Evolutionary conservation across 2,797 vertebrate species (phyloP).

Genomic region (Tarsius wallacei): DNA sequence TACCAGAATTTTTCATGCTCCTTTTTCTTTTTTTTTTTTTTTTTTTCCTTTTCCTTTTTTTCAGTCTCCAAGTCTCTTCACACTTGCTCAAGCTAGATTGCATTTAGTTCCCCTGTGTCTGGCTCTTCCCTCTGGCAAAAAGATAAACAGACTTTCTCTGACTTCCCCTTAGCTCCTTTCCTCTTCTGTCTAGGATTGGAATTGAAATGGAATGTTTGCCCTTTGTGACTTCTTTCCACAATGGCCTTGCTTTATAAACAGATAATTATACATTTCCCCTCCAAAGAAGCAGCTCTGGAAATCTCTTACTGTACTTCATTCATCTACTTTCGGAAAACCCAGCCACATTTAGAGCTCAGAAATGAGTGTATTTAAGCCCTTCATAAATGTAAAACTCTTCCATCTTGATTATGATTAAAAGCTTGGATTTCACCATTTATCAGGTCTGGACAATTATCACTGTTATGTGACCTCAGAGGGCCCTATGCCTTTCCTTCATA

Average conservation of each 20-base stretch:
- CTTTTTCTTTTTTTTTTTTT: too few species aligned
- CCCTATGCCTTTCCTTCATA: neutral
- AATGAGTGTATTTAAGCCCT: neutral
- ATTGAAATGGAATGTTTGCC: slow-evolving; percentile 58
- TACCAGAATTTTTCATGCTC: neutral
- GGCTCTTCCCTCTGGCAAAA: slow-evolving; percentile 51
- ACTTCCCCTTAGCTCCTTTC: slow-evolving; percentile 36
- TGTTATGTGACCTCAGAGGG: neutral
- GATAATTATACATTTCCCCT: neutral
- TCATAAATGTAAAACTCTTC: slow-evolving; percentile 10
- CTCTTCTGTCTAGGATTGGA: slow-evolving; percentile 8
- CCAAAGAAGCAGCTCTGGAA: slow-evolving; percentile 46
- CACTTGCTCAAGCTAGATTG: neutral
- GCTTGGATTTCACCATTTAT: slow-evolving; percentile 31
- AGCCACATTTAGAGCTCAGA: neutral
- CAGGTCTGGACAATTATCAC: neutral
- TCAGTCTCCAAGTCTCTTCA: neutral
- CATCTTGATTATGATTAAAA: slow-evolving; percentile 22
- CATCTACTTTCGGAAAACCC: neutral
- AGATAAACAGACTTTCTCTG: slow-evolving; percentile 52
- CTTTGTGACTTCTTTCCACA: neutral
- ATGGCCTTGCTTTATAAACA: slow-evolving; percentile 32
- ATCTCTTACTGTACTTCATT: neutral
- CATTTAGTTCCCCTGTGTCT: neutral
- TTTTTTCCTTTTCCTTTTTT: neutral